Percentiles rank a stretch among this genome's conserved stretches.
These are phyloP conservation scores for Oscarella lobularis DNA, from an alignment of 37 sponge, comb jelly and placozoan species.

Conservation along the genomic window DNA sequence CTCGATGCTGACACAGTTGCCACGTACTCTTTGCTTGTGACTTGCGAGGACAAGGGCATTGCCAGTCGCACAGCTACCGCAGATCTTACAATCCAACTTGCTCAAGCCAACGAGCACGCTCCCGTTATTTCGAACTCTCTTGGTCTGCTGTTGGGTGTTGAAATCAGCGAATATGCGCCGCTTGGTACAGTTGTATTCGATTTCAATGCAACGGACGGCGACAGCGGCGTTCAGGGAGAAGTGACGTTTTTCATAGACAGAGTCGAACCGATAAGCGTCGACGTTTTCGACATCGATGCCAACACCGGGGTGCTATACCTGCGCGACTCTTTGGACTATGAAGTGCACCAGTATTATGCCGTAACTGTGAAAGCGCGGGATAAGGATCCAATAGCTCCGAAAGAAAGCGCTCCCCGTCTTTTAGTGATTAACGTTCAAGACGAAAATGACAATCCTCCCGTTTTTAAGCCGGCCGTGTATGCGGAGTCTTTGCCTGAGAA, in stretches of 20 bases:
- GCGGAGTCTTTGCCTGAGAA: constrained; percentile 19
- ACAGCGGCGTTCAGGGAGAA: constrained; percentile 1
- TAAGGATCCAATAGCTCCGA: not conserved
- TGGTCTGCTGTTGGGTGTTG: not conserved
- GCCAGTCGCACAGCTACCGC: not conserved
- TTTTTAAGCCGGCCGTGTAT: constrained; percentile 17
- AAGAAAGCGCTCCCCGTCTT: not conserved
- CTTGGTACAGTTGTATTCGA: not conserved
- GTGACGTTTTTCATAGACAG: not conserved
- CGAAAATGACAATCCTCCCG: constrained; percentile 31
- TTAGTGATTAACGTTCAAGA: constrained; percentile 26
- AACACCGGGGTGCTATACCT: constrained; percentile 4
- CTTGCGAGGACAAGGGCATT: not conserved
- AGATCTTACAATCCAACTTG: not conserved
- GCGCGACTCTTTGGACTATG: constrained; percentile 10
- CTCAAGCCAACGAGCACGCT: not conserved
- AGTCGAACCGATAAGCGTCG: not conserved
- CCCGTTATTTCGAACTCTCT: not conserved
- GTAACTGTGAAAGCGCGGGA: not conserved
- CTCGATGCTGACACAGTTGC: not conserved
- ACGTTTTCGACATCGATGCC: not conserved
- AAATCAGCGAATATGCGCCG: not conserved
- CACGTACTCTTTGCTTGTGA: not conserved
- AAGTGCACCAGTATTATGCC: not conserved
- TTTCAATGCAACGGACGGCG: not conserved